Percentiles rank a stretch among this genome's conserved stretches.
These are phyloP conservation scores for Zele albiditarsus DNA, from an alignment of 2,888 invertebrate genomes.

Conservation along the genomic window DNA sequence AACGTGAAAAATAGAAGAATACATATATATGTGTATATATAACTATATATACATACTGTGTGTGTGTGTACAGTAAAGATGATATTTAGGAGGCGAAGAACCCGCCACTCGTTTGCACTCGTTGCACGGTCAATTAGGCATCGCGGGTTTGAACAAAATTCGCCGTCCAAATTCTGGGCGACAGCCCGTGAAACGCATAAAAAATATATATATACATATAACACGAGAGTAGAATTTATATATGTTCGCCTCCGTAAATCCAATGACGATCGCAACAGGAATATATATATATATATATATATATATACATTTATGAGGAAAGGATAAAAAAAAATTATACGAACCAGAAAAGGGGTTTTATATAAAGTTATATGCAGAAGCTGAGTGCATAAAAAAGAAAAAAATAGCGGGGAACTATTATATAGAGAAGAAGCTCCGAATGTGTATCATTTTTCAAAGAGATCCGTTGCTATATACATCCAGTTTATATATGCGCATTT, in stretches of 20 bases:
- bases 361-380: background rate
- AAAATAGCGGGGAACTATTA: conserved; percentile 29
- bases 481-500: conserved; percentile 38
- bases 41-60: background rate
- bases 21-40: background rate
- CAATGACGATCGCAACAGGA: conserved; percentile 38
- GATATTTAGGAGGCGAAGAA: conserved; percentile 45
- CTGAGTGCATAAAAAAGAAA: conserved; percentile 1
- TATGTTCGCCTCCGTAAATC: conserved; percentile 60
- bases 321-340: conserved; percentile 37
- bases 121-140: conserved; percentile 67
- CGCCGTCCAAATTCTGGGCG: conserved; percentile 68
- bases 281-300: conserved; percentile 19
- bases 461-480: conserved; percentile 51
- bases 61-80: background rate
- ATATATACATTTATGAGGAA: conserved; percentile 22
- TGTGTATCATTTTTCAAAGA: conserved; percentile 68
- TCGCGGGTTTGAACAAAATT: conserved; percentile 61
- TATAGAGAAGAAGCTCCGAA: conserved; percentile 48
- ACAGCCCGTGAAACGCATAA: conserved; percentile 68
- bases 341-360: conserved; percentile 36
- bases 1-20: conserved; percentile 7
- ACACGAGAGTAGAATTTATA: background rate
- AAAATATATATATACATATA: conserved; percentile 49
- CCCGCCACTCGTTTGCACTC: conserved; percentile 56